Conservation (phyloP, 2,888 invertebrate genomes). For the Eupsilia transversa region DNA sequence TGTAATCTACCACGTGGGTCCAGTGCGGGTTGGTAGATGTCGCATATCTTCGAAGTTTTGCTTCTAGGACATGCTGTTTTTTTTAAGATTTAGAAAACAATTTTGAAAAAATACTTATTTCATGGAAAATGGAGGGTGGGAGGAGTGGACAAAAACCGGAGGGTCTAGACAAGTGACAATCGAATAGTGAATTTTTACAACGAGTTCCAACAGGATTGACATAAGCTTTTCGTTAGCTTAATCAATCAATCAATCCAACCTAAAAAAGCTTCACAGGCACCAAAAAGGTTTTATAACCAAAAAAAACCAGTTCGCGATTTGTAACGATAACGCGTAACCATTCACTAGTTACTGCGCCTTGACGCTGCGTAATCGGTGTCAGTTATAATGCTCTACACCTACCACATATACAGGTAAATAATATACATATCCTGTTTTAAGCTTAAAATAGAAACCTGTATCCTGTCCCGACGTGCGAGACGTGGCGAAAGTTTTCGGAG, state of each 20-base stretch:
- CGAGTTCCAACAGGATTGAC: background rate
- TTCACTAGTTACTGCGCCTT: too few species aligned
- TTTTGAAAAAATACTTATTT: background rate
- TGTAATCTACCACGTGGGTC: too few species aligned
- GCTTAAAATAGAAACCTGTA: constrained; percentile 62
- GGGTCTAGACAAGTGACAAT: too few species aligned
- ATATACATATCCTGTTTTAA: constrained; percentile 45
- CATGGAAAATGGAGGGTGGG: too few species aligned
- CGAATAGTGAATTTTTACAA: too few species aligned
- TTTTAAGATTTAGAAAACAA: too few species aligned
- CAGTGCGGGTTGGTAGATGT: too few species aligned
- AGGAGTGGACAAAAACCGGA: background rate
- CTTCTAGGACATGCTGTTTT: too few species aligned
- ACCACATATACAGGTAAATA: background rate
- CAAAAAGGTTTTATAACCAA: too few species aligned
- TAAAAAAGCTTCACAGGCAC: background rate
- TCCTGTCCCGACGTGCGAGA: constrained; percentile 55
- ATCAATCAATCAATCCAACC: too few species aligned
- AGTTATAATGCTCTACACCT: background rate
- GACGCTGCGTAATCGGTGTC: background rate
- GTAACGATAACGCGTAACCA: too few species aligned
- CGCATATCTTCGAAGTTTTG: too few species aligned
- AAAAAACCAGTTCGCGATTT: background rate
- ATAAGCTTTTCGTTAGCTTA: background rate
- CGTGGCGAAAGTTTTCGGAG: constrained; percentile 64